Percentiles rank a stretch among this genome's conserved stretches.
phyloP scores from a whole-genome alignment of 2,113 vertebrate genomes.

The Halcyon malimbica region DNA sequence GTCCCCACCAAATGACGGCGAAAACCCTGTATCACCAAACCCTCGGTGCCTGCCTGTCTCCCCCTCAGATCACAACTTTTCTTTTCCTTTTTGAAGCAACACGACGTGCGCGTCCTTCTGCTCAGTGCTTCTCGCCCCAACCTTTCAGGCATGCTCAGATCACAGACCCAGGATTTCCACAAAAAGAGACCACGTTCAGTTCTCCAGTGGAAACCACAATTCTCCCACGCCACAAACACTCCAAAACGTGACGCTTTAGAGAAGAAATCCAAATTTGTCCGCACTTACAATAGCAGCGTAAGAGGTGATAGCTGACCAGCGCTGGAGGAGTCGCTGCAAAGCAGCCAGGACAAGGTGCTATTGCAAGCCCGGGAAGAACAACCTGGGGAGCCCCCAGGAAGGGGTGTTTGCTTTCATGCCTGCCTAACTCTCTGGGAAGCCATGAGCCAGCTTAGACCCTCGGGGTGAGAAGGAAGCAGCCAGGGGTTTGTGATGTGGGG shows the following conservation, averaged over 20 bases:
- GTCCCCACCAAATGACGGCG: rapidly evolving
- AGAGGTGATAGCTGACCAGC: not conserved
- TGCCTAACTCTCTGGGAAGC: not conserved
- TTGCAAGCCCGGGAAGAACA: rapidly evolving
- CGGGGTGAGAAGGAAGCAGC: not conserved
- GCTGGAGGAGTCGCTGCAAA: not conserved
- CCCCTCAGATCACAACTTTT: not conserved
- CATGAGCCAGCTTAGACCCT: not conserved
- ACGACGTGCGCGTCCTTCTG: not conserved
- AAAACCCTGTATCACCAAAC: not conserved
- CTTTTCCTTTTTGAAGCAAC: not conserved
- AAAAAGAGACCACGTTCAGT: not conserved
- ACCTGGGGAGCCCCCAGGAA: not conserved
- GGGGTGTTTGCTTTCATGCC: not conserved
- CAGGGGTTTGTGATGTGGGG: rapidly evolving
- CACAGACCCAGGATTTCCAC: not conserved
- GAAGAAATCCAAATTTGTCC: not conserved
- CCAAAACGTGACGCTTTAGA: not conserved
- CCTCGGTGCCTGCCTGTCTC: not conserved
- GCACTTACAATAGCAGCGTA: not conserved
- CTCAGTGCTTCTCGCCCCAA: not conserved
- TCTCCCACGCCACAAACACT: not conserved
- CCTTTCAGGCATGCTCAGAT: rapidly evolving
- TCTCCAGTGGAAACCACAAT: not conserved
- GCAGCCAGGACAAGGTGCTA: not conserved